These are phyloP conservation scores for Setophaga coronata DNA, from an alignment of 2,113 vertebrate genomes.

Conservation along the genomic window DNA sequence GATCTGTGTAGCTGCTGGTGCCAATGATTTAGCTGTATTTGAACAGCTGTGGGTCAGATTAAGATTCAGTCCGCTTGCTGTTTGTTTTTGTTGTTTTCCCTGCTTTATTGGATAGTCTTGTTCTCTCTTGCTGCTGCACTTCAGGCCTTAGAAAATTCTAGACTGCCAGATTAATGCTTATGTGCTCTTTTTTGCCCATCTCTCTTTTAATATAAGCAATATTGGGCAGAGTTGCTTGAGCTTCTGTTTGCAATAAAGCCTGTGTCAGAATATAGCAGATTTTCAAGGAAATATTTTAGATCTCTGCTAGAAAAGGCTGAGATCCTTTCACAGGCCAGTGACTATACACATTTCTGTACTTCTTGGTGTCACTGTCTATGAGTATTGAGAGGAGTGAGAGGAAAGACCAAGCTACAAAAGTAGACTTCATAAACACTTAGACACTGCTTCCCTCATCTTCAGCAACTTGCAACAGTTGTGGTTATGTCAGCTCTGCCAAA, in stretches of 20 bases:
- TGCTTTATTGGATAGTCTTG: neutral
- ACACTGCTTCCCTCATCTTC: neutral
- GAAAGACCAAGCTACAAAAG: neutral
- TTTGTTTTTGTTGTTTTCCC: neutral
- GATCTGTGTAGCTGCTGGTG: neutral
- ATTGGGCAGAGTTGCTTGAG: neutral
- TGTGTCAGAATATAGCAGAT: neutral
- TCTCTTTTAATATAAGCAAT: neutral
- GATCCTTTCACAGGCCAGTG: neutral
- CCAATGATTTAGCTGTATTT: neutral
- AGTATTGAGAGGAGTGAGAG: neutral
- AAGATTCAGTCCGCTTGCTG: neutral
- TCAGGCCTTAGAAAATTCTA: neutral
- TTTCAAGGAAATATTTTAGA: neutral
- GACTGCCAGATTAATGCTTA: neutral
- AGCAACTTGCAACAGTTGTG: neutral
- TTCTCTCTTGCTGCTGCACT: neutral
- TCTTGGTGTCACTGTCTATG: fast-evolving
- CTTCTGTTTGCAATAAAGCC: neutral
- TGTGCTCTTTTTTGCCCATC: neutral
- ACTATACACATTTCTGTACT: neutral
- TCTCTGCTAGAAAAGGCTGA: neutral
- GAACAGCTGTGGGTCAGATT: neutral
- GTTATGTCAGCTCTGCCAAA: neutral
- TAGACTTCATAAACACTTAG: neutral